Evolutionary conservation across 2,888 invertebrate species (phyloP).

Genomic region (Orthosia gothica): DNA sequence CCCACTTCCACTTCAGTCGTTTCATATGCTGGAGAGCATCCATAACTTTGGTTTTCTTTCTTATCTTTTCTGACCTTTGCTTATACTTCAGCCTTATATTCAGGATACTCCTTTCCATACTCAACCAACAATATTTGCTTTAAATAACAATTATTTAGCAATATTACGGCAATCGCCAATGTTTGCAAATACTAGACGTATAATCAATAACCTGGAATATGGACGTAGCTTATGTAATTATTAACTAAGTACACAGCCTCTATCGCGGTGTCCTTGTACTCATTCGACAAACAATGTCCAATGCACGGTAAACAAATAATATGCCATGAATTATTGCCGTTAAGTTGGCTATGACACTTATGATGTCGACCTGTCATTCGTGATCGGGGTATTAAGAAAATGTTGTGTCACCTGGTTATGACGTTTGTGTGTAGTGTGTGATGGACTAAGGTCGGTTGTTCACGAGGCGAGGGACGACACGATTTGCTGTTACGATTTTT

Average conservation of each 20-base stretch:
- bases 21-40: no score
- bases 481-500: no score
- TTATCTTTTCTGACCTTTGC: no score
- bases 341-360: conserved; percentile 66
- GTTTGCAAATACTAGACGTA: conserved; percentile 78
- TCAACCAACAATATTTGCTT: conserved; percentile 22
- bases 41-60: no score
- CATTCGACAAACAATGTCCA: conserved; percentile 86
- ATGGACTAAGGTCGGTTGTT: background rate
- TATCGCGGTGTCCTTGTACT: conserved; percentile 88
- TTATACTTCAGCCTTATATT: no score
- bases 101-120: no score
- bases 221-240: conserved; percentile 86
- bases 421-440: background rate
- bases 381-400: conserved; percentile 41
- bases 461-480: no score
- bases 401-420: conserved; percentile 27
- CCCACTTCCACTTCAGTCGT: no score
- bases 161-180: conserved; percentile 60
- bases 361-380: conserved; percentile 43
- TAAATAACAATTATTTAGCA: conserved; percentile 66
- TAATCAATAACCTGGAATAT: conserved; percentile 82
- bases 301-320: conserved; percentile 87
- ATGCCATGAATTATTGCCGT: conserved; percentile 84
- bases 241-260: conserved; percentile 87